Evolutionary conservation across 2,113 vertebrate genomes (phyloP).

Genomic region (Cynoglossus semilaevis): DNA sequence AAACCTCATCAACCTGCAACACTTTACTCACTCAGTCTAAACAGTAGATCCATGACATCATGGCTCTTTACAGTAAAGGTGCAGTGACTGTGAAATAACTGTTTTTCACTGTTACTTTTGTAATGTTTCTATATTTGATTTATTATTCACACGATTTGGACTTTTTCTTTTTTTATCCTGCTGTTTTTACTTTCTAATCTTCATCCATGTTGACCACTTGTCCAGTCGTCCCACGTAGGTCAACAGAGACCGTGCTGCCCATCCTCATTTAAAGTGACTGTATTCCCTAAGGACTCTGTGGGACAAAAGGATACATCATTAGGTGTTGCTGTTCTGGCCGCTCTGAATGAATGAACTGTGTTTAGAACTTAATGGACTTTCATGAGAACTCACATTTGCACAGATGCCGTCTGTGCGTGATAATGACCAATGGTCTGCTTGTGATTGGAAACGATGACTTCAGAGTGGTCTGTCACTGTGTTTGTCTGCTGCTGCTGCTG

Average conservation of each 20-base stretch:
- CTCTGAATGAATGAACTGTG: constrained; percentile 57
- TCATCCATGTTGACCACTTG: no score
- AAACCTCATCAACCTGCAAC: neutral
- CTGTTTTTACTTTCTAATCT: no score
- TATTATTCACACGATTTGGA: no score
- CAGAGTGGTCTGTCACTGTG: constrained; percentile 61
- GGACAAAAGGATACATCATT: constrained; percentile 43
- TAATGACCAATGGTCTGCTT: constrained; percentile 69
- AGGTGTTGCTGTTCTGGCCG: constrained; percentile 31
- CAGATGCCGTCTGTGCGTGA: constrained; percentile 68
- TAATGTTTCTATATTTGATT: no score
- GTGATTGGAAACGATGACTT: constrained; percentile 76
- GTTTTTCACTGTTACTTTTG: no score
- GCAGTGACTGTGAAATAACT: no score
- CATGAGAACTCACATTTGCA: constrained; percentile 68
- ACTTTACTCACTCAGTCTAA: no score
- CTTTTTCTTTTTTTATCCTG: no score
- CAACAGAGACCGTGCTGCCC: neutral
- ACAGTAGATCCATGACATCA: no score
- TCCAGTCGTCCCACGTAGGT: neutral
- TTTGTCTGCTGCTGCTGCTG: constrained; percentile 52
- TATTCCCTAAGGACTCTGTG: constrained; percentile 22
- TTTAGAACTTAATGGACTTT: constrained; percentile 59
- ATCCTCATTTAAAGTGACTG: constrained; percentile 16
- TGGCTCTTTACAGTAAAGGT: no score